Conservation (phyloP, 2,113 vertebrate species). For the Apodemus speciosus region DNA sequence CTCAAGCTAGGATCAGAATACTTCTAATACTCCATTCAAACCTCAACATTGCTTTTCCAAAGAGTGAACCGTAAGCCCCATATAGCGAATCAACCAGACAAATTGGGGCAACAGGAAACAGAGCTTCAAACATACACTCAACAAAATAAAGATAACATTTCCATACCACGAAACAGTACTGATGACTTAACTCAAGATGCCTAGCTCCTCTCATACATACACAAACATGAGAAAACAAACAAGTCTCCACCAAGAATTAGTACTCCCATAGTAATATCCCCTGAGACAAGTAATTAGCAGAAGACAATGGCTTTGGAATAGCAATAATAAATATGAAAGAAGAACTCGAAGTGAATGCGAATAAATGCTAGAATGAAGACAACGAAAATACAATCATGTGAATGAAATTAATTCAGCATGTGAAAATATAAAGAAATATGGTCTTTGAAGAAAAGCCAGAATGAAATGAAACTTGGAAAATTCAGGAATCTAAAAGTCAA, state of each 20-base stretch:
- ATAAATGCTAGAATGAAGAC: background rate
- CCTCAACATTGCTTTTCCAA: background rate
- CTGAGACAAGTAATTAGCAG: background rate
- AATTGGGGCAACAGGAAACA: background rate
- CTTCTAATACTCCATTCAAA: background rate
- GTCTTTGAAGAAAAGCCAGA: background rate
- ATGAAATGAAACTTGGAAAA: background rate
- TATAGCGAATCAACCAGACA: background rate
- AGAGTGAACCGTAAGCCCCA: background rate
- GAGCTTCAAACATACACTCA: background rate
- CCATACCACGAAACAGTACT: background rate
- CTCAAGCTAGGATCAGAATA: background rate
- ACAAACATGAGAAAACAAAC: background rate
- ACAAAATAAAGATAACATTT: background rate
- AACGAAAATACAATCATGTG: background rate
- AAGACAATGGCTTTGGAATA: background rate
- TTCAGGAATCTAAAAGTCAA: background rate
- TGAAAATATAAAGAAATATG: background rate
- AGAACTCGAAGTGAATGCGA: background rate
- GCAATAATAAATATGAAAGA: background rate
- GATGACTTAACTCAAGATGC: background rate
- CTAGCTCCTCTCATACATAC: background rate
- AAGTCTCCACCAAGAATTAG: background rate
- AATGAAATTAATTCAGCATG: background rate
- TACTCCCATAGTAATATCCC: background rate